Base-by-base conservation (phyloP, 2,113 vertebrate genomes). In the Solea senegalensis region DNA sequence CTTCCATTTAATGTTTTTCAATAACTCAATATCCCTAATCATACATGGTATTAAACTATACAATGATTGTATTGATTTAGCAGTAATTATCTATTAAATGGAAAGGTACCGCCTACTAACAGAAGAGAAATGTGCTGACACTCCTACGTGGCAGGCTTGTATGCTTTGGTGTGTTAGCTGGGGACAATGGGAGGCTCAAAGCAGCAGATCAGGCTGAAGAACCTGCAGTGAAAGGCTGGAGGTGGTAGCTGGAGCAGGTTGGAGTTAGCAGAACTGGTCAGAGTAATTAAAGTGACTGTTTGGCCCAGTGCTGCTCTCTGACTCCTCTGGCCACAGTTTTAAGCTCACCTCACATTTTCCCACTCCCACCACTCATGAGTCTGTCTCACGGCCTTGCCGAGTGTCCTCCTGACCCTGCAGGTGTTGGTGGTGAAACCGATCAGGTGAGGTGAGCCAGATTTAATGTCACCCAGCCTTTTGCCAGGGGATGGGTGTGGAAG, bases 341-440 rank as follows among this genome's bases (percentile, higher is more conserved):
- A n/a, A 26, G 9, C 5, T 63, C 9, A 8, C 48, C 60, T 8
- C 21, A 16, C 43, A 45, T 11, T 12, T 46, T 45, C 3, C 26
- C 44, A 14, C 28, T 26, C 43, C 12, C 9, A 60, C 41, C 9
- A 8, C 11, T 48, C n/a, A 45, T 16, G 3, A 45, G 43, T 60
- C 21, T 27, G 43, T 8, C 7, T 9, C 16, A 34, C 5, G 12
- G 16, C n/a, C 11, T 13, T 45, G 57, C 11, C 8, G 57, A 9
- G 43, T 21, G 43, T 27, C 58, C 21, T 27, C 43, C 58, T 45
- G 58, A 59, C 57, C 40, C 57, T 26, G 57, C 40, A 44, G 57
- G 57, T 26, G 58, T 28, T 8, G 21, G 7, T 7, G 12, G 7
- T 27, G 44, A 61, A 12, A 45, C 45, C 28, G 58, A 46, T 46